A percentile compares a stretch with the other conserved stretches of the same genome.
Evolutionary conservation across 1,140 invertebrate genomes (phyloP).

Genomic region (Diabrotica virgifera): DNA sequence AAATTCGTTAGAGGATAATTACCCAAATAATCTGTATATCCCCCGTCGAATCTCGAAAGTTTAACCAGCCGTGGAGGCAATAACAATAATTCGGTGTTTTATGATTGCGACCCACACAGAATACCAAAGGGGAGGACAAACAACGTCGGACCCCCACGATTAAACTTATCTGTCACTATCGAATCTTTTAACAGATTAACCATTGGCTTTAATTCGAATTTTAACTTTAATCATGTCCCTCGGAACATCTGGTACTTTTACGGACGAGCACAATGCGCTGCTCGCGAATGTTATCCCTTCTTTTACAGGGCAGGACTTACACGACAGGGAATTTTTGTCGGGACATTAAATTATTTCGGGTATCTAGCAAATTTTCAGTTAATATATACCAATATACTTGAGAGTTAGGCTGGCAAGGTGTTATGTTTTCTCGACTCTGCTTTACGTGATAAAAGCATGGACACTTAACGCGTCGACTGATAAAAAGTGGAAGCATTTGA

Average conservation of each 20-base stretch:
- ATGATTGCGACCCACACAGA: slow-evolving; percentile 1
- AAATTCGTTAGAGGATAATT: background rate
- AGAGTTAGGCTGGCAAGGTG: too few relatives aligned
- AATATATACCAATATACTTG: too few relatives aligned
- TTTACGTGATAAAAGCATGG: too few relatives aligned
- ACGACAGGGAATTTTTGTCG: too few relatives aligned
- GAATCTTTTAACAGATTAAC: slow-evolving; percentile 37
- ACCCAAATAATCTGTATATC: background rate
- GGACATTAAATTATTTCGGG: too few relatives aligned
- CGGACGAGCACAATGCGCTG: slow-evolving; percentile 27
- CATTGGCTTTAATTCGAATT: slow-evolving; percentile 43
- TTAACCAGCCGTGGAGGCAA: slow-evolving; percentile 4
- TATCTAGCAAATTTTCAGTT: too few relatives aligned
- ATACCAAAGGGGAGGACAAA: slow-evolving; percentile 9
- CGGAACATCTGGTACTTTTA: slow-evolving; percentile 42
- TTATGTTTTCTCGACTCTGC: too few relatives aligned
- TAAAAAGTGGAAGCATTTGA: too few relatives aligned
- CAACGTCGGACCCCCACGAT: slow-evolving; percentile 7
- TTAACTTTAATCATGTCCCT: slow-evolving; percentile 45
- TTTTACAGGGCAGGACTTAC: background rate
- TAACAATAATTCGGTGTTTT: slow-evolving; percentile 20
- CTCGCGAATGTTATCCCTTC: background rate
- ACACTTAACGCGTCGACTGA: too few relatives aligned
- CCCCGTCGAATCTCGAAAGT: background rate
- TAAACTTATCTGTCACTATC: slow-evolving; percentile 41